Base-by-base conservation (phyloP, 2,888 invertebrate species). In the Operophtera brumata region DNA sequence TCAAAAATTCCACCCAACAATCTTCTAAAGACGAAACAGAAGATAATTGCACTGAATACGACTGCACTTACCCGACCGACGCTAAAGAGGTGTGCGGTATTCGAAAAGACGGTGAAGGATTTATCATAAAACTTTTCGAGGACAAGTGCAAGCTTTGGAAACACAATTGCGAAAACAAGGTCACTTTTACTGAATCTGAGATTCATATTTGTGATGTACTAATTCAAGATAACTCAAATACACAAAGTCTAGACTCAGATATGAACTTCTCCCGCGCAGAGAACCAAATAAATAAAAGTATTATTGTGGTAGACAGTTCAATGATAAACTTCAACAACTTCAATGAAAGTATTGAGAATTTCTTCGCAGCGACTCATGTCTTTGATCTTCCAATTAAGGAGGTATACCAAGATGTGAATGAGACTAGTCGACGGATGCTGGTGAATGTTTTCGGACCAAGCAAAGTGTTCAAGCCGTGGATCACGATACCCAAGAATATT, bases 351-450 rank as follows among this genome's bases (percentile, higher is more conserved):
- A 73, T 86, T 7, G 73, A 78, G 1, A 75, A 77, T 25, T 89
- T 88, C 59, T 88, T 88, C 54, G 80, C 81, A 10, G 71, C 80
- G 0, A 87, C 88, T 0, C 88, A 86, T 52, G 61, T 78, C 2
- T 67, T 77, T 1, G 78, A 82, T 61, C 56, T 88, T 12, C 86
- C 85, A 0, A 49, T 87, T 10, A 64, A 59, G 47, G 75, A 82
- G 32, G 46, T 82, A 0, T 54, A 63, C 0, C 60, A 60, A 5
- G 53, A 66, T 2, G 34, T 77, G 0, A 73, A 75, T 40, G 71
- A 72, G 13, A 63, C 56, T 2, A 71, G 79, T 1, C 67, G 88
- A 36, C 68, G 78, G 34, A 73, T 68, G 64, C 39, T 75, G 26
- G 1, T 86, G 0, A 69, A 72, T 0, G 57, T 71, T 0, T 77